Conservation (phyloP, 2,797 vertebrate genomes). For the Parauchenoglanis punctatus region DNA sequence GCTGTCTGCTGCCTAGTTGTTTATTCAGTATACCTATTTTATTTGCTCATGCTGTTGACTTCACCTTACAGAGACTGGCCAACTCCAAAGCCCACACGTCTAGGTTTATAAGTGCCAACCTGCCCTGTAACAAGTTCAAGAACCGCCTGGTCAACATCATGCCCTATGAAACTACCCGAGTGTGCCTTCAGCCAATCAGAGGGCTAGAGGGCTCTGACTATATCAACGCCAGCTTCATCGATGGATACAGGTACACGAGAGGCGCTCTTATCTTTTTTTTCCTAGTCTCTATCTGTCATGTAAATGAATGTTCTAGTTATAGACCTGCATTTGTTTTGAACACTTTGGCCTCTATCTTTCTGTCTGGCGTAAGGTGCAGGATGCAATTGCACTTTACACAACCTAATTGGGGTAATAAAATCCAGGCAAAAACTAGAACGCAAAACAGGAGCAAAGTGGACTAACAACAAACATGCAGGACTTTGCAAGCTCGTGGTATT, state of each 20-base stretch:
- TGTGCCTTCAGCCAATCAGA: conserved; percentile 96
- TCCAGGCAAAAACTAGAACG: background rate
- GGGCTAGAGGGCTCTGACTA: conserved; percentile 97
- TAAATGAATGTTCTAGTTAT: background rate
- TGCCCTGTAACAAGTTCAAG: conserved; percentile 75
- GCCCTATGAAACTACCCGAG: conserved; percentile 95
- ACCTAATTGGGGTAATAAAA: background rate
- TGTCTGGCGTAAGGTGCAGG: background rate
- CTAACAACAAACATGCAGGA: background rate
- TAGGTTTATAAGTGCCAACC: conserved; percentile 97
- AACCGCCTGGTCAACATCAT: conserved; percentile 99
- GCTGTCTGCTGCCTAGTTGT: background rate
- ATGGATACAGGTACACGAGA: conserved; percentile 87
- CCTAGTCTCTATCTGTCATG: background rate
- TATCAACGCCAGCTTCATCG: conserved; percentile 95
- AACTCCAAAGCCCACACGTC: conserved; percentile 98
- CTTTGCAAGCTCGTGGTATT: background rate
- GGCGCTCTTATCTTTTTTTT: background rate
- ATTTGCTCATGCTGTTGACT: background rate
- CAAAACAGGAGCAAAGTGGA: background rate
- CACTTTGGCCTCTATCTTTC: background rate
- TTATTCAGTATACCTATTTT: background rate
- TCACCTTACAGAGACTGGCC: conserved; percentile 73
- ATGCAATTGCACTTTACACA: background rate
- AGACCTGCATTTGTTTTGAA: background rate